Evolutionary conservation across 2,888 invertebrate genomes (phyloP).

Genomic region (Pammene fasciana): DNA sequence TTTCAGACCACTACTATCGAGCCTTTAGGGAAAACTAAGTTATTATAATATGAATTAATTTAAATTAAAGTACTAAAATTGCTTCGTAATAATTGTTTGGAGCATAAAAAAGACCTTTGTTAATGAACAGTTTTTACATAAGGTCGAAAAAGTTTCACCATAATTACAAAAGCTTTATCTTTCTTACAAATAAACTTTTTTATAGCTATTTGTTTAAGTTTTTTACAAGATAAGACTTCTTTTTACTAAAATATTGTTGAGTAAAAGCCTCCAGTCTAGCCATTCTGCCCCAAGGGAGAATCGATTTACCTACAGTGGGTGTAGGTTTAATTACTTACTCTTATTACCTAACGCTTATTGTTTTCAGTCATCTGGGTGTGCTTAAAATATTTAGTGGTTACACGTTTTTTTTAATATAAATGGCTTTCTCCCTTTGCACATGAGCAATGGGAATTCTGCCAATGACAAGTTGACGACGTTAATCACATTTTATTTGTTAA

Average conservation of each 20-base stretch:
- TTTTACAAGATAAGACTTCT: background rate
- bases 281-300: background rate
- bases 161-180: slow-evolving; percentile 8
- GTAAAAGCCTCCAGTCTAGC: background rate
- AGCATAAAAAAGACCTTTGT: background rate
- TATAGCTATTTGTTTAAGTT: background rate
- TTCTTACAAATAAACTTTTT: slow-evolving; percentile 1
- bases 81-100: too few species aligned
- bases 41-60: too few species aligned
- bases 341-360: background rate
- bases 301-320: background rate
- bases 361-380: background rate
- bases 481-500: too few species aligned
- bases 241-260: background rate
- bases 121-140: background rate
- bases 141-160: slow-evolving; percentile 10
- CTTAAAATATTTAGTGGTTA: background rate
- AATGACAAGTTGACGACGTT: too few species aligned
- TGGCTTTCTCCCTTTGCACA: too few species aligned
- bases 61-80: too few species aligned
- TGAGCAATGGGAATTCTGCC: too few species aligned
- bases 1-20: too few species aligned
- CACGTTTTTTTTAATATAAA: too few species aligned
- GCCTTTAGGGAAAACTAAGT: too few species aligned
- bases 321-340: background rate